A percentile compares a stretch with the other conserved stretches of the same genome.
Conservation (phyloP, 2,797 vertebrate species). For the Holocentrus rufus region DNA sequence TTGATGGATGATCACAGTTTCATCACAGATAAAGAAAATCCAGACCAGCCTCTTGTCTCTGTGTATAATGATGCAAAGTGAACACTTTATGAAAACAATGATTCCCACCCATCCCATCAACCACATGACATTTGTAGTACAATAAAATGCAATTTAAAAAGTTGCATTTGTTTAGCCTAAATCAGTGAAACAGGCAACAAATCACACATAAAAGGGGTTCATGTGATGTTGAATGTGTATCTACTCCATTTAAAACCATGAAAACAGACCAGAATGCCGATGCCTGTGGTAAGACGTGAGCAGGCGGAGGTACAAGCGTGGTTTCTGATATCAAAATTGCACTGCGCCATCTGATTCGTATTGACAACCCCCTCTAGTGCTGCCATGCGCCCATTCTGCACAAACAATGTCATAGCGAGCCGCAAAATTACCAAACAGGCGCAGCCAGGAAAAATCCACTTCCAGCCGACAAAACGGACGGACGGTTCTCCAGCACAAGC, state of each 20-base stretch:
- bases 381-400: not conserved
- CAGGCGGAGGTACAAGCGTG: constrained; percentile 15
- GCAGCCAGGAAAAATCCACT: too few species aligned
- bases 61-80: not conserved
- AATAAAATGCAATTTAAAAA: too few species aligned
- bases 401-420: not conserved
- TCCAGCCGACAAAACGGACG: too few species aligned
- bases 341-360: constrained; percentile 9
- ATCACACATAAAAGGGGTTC: constrained; percentile 35
- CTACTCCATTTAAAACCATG: constrained; percentile 26
- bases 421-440: constrained; percentile 9
- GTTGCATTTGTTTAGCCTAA: too few species aligned
- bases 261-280: constrained; percentile 42
- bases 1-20: too few species aligned
- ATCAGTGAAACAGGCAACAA: too few species aligned
- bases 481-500: too few species aligned
- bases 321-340: constrained; percentile 26
- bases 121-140: not conserved
- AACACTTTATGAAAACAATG: not conserved
- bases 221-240: constrained; percentile 30
- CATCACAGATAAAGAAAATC: too few species aligned
- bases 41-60: not conserved
- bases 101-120: not conserved
- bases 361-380: constrained; percentile 24
- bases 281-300: constrained; percentile 37